These are phyloP conservation scores for Lomographa bimaculata DNA, from an alignment of 2,888 invertebrate genomes.

Conservation along the genomic window DNA sequence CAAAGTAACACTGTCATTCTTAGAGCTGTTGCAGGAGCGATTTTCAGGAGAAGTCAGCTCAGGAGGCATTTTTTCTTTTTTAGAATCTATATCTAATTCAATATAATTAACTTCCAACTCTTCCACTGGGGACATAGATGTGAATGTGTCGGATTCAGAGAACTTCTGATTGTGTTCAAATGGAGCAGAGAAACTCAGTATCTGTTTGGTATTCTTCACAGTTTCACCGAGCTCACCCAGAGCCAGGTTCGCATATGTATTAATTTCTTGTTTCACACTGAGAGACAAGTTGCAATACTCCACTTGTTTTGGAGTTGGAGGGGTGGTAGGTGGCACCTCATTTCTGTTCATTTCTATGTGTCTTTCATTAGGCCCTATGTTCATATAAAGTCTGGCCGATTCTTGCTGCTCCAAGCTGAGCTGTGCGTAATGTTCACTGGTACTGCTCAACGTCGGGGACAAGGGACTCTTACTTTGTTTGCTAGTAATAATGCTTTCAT, in stretches of 20 bases:
- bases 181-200: slow-evolving; percentile 41
- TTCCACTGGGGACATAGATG: slow-evolving; percentile 69
- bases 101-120: slow-evolving; percentile 88
- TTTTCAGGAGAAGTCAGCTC: slow-evolving; percentile 60
- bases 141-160: slow-evolving; percentile 72
- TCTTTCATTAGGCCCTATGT: slow-evolving; percentile 61
- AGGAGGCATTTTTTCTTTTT: slow-evolving; percentile 61
- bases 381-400: slow-evolving; percentile 69
- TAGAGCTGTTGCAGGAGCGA: slow-evolving; percentile 58
- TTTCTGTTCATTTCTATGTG: slow-evolving; percentile 45
- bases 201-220: slow-evolving; percentile 53
- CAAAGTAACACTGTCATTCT: slow-evolving; percentile 59
- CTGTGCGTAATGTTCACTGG: slow-evolving; percentile 78
- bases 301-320: slow-evolving; percentile 65
- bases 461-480: slow-evolving; percentile 47
- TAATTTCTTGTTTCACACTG: slow-evolving; percentile 57
- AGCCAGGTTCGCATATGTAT: slow-evolving; percentile 71
- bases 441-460: slow-evolving; percentile 71
- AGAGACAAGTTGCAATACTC: slow-evolving; percentile 68
- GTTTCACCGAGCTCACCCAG: slow-evolving; percentile 62
- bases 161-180: slow-evolving; percentile 61
- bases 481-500: slow-evolving; percentile 42
- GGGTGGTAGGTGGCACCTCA: slow-evolving; percentile 60
- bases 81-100: slow-evolving; percentile 88
- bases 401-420: slow-evolving; percentile 69